A percentile compares a stretch with the other conserved stretches of the same genome.
phyloP scores from a whole-genome alignment of 1,140 invertebrate species.

The Andricus grossulariae region DNA sequence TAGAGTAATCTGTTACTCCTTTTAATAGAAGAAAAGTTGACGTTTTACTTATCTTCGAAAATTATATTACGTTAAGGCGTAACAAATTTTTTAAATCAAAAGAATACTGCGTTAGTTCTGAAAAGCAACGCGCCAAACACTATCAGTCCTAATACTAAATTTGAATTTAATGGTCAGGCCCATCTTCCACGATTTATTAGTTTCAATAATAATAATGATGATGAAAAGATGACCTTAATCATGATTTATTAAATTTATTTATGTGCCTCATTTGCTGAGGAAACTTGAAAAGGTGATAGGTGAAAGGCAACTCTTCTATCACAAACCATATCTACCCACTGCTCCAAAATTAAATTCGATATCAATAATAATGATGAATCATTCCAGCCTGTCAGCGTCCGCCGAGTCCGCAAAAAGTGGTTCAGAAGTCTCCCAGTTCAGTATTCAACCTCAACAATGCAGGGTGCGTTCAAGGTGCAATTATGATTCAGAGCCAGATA shows the following conservation, averaged over 20 bases:
- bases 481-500: conserved; percentile 9
- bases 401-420: neutral
- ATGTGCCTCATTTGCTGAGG: neutral
- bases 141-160: too few relatives aligned
- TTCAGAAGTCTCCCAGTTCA: conserved; percentile 19
- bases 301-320: conserved; percentile 9
- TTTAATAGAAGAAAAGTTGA: too few relatives aligned
- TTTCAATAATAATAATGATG: neutral
- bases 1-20: too few relatives aligned
- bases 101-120: too few relatives aligned
- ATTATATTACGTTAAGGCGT: too few relatives aligned
- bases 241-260: conserved; percentile 26
- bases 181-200: neutral
- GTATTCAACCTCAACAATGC: conserved; percentile 26
- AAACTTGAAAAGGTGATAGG: conserved; percentile 25
- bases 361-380: conserved; percentile 30
- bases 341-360: conserved; percentile 20
- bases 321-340: neutral
- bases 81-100: too few relatives aligned
- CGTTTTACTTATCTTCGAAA: too few relatives aligned
- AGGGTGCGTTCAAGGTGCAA: conserved; percentile 26
- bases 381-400: conserved; percentile 6
- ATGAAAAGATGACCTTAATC: neutral
- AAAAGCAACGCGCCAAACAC: neutral
- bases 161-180: too few relatives aligned